A percentile compares a stretch with the other conserved stretches of the same genome.
These are phyloP conservation scores for Halcyon chelicuti DNA, from an alignment of 2,797 vertebrate genomes.

Conservation along the genomic window DNA sequence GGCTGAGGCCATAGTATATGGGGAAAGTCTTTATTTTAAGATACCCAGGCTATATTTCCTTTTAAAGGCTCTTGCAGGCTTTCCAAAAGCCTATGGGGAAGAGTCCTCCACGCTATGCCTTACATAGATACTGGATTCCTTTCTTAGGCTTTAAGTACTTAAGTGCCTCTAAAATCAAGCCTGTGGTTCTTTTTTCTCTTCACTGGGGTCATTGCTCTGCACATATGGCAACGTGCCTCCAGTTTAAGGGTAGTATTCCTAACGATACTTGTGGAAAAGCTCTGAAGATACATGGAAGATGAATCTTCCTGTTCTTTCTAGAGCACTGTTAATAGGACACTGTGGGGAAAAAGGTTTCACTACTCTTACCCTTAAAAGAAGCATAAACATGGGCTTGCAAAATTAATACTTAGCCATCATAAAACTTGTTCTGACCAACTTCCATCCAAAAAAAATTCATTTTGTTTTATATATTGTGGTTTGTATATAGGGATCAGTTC, in stretches of 20 bases:
- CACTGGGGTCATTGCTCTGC: neutral
- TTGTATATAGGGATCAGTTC: slow-evolving; percentile 8
- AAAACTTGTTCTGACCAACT: neutral
- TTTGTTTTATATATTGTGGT: slow-evolving; percentile 13
- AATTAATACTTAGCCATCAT: neutral
- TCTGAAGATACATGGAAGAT: neutral
- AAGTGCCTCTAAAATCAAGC: neutral
- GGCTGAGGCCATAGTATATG: neutral
- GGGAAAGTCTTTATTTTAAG: neutral
- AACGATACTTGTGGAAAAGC: neutral
- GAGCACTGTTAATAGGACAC: neutral
- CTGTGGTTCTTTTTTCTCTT: neutral
- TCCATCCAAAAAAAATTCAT: neutral
- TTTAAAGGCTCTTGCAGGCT: neutral
- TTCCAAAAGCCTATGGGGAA: neutral
- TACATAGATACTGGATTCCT: neutral
- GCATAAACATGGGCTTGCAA: neutral
- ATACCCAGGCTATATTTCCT: neutral
- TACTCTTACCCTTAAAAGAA: neutral
- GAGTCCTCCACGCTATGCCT: neutral
- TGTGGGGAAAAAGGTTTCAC: neutral
- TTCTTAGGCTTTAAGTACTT: neutral
- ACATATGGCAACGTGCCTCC: neutral
- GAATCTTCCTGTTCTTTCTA: neutral
- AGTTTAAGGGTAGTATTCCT: neutral